Evolutionary conservation across 2,888 invertebrate species (phyloP).

Genomic region (Rhopalosiphum nymphaeae): DNA sequence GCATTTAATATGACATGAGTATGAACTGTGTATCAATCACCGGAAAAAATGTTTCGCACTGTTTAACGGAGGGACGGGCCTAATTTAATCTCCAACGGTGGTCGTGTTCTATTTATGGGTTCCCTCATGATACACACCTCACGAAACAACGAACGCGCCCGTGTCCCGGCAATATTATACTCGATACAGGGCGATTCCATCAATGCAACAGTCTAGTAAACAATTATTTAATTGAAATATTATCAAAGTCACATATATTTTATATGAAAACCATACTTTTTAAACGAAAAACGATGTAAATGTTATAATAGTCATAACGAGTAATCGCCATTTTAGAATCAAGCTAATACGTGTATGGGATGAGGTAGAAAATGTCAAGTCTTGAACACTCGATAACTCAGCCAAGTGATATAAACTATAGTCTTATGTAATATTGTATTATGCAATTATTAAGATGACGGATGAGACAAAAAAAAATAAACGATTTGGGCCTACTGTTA

Average conservation of each 20-base stretch:
- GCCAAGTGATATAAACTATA: not conserved
- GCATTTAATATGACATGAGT: not conserved
- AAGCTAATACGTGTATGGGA: not conserved
- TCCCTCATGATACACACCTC: constrained; percentile 46
- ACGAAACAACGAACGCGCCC: not conserved
- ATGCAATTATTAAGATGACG: not conserved
- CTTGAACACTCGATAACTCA: not conserved
- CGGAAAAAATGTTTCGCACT: constrained; percentile 35
- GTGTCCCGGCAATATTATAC: not conserved
- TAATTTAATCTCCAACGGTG: constrained; percentile 56
- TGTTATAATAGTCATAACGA: not conserved
- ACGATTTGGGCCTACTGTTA: not conserved
- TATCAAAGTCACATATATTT: not conserved
- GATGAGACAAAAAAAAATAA: not conserved
- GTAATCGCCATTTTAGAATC: not conserved
- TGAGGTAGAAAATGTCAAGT: not conserved
- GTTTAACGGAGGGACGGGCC: constrained; percentile 43
- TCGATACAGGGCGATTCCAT: not conserved
- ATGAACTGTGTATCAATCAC: constrained; percentile 5
- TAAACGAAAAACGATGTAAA: not conserved
- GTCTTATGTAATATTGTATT: not conserved
- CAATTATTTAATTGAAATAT: not conserved
- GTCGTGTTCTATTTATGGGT: constrained; percentile 58
- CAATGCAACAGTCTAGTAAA: not conserved
- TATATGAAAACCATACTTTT: not conserved